Base-by-base conservation (phyloP, 64 coral and sea anemone species). In the Montipora foliosa region DNA sequence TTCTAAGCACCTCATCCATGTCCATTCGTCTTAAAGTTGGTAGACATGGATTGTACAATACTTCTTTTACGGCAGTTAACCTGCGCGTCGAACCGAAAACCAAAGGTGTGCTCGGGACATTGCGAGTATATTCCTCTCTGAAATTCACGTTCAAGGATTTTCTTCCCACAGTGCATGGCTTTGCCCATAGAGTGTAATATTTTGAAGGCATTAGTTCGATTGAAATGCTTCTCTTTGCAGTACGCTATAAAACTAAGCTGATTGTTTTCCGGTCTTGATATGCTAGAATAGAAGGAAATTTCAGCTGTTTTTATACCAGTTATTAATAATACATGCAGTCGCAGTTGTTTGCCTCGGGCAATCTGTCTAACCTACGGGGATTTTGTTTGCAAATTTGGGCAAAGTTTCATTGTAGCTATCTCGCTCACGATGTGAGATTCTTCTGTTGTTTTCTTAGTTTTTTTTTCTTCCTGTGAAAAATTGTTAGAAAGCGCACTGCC, bases 11-110 rank as follows among this genome's bases (percentile, higher is more conserved):
- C 71, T 93, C 95, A 71, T 96, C 95, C 95, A 96, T 93, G 62
- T 93, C 87, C 95, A 96, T 96, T 14, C 95, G 69, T 79, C 95
- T 93, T 47, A 97, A 82, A 21, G 81, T 97, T 12, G 89, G 92
- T 29, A 94, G 80, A 73, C 72, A 44, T 1, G 95, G 95, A 73
- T 97, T 97, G 55, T 97, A 97, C 78, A 97, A 66, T 16, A 57
- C 74, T 78, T 97, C 88, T 82, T 97, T 97, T n/a, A 91, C 88
- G 2, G 88, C 76, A 8, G 95, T 94, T 37, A 97, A 44, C 70
- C 88, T 72, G 70, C 79, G 46, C 15, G 69, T 69, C 8, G 58
- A 79, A 6, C 37, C 74, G 6, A 79, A 11, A 79, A 53, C 52
- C 8, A 67, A 68, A 19, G 66, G 24, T 9, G 55, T 95, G 25